These are phyloP conservation scores for Andrena hattorfiana DNA, from an alignment of 2,888 invertebrate genomes.

Conservation along the genomic window DNA sequence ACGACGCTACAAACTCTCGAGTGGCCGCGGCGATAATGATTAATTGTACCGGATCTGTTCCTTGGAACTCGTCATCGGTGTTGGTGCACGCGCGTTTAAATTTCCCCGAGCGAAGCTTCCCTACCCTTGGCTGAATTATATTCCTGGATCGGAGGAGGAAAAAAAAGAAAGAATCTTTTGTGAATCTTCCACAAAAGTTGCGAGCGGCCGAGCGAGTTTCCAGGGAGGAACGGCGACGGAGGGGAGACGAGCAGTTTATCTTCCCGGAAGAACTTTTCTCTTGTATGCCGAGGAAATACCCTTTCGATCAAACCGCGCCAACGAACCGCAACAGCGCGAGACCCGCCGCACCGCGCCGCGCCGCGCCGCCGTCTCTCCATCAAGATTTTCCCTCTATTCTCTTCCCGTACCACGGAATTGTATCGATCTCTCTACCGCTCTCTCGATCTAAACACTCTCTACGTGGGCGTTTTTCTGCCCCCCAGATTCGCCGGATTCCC, in stretches of 20 bases:
- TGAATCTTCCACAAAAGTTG: slow-evolving; percentile 67
- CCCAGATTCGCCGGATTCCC: not conserved
- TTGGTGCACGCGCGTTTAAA: slow-evolving; percentile 8
- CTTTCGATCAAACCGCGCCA: slow-evolving; percentile 71
- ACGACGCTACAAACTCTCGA: not conserved
- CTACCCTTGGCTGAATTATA: slow-evolving; percentile 52
- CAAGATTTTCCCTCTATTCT: slow-evolving; percentile 27
- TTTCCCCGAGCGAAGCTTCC: slow-evolving; percentile 32
- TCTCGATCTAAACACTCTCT: slow-evolving; percentile 11
- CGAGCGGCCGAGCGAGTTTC: slow-evolving; percentile 37
- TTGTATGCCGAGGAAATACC: slow-evolving; percentile 67
- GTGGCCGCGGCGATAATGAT: slow-evolving; percentile 21
- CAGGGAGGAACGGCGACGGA: slow-evolving; percentile 10
- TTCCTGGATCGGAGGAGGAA: slow-evolving; percentile 30
- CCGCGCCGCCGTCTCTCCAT: slow-evolving; percentile 42
- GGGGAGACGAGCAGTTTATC: slow-evolving; percentile 65
- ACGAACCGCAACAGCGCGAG: slow-evolving; percentile 62
- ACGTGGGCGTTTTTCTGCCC: not conserved
- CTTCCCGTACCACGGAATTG: not conserved
- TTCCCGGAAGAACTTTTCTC: slow-evolving; percentile 70
- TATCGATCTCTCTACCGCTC: slow-evolving; percentile 1
- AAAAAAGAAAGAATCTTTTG: slow-evolving; percentile 66
- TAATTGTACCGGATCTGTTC: slow-evolving; percentile 25
- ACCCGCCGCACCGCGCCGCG: not conserved
- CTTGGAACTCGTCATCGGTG: not conserved